These are phyloP conservation scores for Paracanthobrama guichenoti DNA, from an alignment of 2,113 vertebrate species.

Conservation along the genomic window DNA sequence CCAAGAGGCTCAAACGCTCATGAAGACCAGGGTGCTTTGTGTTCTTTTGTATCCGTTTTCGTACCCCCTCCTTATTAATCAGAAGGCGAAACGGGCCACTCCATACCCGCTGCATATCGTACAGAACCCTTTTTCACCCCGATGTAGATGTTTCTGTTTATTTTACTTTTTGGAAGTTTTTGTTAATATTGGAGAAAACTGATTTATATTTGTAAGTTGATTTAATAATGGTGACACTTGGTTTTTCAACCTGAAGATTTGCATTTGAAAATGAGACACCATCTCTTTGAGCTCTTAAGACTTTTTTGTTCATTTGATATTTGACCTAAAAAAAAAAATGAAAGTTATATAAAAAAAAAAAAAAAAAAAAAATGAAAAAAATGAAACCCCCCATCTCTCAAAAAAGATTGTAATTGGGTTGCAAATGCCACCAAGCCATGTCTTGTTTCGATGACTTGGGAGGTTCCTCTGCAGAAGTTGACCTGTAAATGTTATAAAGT, in stretches of 20 bases:
- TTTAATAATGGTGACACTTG: conserved; percentile 62
- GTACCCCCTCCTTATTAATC: conserved; percentile 53
- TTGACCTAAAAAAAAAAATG: conserved; percentile 34
- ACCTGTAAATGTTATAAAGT: conserved; percentile 14
- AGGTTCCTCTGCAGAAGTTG: conserved; percentile 22
- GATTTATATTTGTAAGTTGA: conserved; percentile 80
- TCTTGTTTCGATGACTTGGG: conserved; percentile 22
- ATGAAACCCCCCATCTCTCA: background rate
- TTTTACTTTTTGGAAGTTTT: conserved; percentile 56
- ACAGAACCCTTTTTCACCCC: conserved; percentile 60
- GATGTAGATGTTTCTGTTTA: conserved; percentile 57
- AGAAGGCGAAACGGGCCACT: conserved; percentile 43
- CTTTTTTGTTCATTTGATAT: conserved; percentile 51
- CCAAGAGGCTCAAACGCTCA: conserved; percentile 77
- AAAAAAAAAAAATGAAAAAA: conserved; percentile 13
- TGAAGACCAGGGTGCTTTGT: conserved; percentile 62
- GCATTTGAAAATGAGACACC: conserved; percentile 51
- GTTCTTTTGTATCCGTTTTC: conserved; percentile 14
- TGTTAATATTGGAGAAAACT: conserved; percentile 73
- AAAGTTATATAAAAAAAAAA: conserved; percentile 13
- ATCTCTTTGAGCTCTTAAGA: conserved; percentile 64
- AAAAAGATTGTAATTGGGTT: conserved; percentile 19
- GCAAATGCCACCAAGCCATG: conserved; percentile 8
- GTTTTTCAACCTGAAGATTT: conserved; percentile 49
- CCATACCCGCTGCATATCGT: conserved; percentile 51